These are phyloP conservation scores for Helobdella robusta DNA, from an alignment of 2,888 invertebrate species.

Conservation along the genomic window DNA sequence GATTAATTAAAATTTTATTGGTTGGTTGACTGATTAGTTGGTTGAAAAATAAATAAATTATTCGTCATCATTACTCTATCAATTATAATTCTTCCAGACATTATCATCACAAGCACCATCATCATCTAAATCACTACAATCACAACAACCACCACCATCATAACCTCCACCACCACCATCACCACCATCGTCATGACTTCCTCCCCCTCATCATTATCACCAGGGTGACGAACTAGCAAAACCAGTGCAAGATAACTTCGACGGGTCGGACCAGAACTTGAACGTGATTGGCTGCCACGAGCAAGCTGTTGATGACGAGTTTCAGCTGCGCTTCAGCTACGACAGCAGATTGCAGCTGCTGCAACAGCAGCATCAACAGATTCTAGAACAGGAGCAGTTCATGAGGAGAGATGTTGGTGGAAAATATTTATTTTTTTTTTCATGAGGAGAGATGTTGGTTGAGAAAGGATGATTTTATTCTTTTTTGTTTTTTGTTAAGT, in stretches of 20 bases:
- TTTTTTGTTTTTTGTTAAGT: too few relatives aligned
- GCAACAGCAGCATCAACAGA: not conserved
- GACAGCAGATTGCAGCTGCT: too few relatives aligned
- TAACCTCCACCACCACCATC: slow-evolving; percentile 5
- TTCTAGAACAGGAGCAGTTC: too few relatives aligned
- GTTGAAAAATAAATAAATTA: not conserved
- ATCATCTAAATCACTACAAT: not conserved
- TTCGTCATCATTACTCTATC: not conserved
- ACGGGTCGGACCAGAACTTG: too few relatives aligned
- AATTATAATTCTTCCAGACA: not conserved
- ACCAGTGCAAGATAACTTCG: too few relatives aligned
- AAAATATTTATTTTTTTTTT: too few relatives aligned
- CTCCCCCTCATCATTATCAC: not conserved
- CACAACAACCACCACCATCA: not conserved
- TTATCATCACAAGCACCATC: slow-evolving; percentile 4
- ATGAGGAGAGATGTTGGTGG: too few relatives aligned
- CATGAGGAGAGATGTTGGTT: too few relatives aligned
- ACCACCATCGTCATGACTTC: not conserved
- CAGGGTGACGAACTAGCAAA: not conserved
- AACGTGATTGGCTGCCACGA: too few relatives aligned
- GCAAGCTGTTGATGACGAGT: too few relatives aligned
- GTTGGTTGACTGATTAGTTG: too few relatives aligned
- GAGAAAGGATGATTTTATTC: too few relatives aligned
- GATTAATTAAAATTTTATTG: not conserved
- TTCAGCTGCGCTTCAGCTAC: not conserved